Percentiles rank a stretch among this genome's conserved stretches.
These are phyloP conservation scores for Cynopterus brachyotis DNA, from an alignment of 2,113 vertebrate genomes.

Conservation along the genomic window DNA sequence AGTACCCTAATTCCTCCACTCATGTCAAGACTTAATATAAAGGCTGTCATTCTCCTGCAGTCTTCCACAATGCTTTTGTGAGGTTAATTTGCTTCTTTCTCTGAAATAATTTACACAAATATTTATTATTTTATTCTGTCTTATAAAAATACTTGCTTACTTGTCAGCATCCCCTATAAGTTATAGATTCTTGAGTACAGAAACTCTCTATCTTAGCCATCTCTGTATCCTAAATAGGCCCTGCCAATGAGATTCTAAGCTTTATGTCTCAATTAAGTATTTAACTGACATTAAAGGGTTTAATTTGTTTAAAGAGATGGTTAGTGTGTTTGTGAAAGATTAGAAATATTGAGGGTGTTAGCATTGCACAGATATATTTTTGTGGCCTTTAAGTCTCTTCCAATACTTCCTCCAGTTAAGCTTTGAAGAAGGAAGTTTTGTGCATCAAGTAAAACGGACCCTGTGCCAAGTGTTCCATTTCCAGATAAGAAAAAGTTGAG, in stretches of 20 bases:
- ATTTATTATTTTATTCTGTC: neutral
- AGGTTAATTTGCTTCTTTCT: neutral
- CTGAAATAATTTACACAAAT: neutral
- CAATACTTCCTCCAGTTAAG: neutral
- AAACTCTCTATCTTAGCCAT: neutral
- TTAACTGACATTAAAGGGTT: neutral
- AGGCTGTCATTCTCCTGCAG: neutral
- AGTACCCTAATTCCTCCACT: neutral
- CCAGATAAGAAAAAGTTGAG: neutral
- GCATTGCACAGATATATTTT: neutral
- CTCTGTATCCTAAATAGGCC: neutral
- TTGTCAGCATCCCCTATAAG: neutral
- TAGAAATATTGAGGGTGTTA: neutral
- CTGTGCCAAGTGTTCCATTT: neutral
- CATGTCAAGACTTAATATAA: neutral
- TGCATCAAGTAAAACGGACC: neutral
- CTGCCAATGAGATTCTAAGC: neutral
- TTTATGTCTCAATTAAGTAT: neutral
- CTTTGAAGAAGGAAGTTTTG: neutral
- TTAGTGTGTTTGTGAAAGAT: neutral
- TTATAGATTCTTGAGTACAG: neutral
- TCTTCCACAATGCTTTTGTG: neutral
- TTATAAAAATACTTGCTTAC: neutral
- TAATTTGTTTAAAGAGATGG: neutral
- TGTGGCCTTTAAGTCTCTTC: neutral